Conservation (phyloP, 2,113 vertebrate genomes). For the Hydrochoerus hydrochaeris region DNA sequence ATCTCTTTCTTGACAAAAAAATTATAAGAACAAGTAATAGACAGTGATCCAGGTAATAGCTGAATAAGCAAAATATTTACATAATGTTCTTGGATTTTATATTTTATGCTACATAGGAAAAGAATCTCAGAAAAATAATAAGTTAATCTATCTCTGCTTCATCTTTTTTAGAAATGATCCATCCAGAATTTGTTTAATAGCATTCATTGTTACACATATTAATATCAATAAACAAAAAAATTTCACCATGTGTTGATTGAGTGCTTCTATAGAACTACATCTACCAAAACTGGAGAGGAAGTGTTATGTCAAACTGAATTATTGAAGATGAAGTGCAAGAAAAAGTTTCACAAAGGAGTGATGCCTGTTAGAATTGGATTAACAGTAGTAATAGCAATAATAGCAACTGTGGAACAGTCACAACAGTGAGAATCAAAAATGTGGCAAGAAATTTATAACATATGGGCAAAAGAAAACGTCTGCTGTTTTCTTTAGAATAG, state of each 20-base stretch:
- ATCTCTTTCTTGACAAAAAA: background rate
- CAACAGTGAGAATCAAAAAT: background rate
- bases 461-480: background rate
- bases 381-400: no score
- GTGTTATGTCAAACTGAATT: background rate
- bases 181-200: background rate
- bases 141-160: background rate
- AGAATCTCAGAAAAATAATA: background rate
- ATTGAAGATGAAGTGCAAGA: background rate
- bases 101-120: background rate
- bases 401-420: background rate
- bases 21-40: background rate
- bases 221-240: background rate
- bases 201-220: background rate
- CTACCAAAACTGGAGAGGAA: background rate
- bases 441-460: no score
- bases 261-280: background rate
- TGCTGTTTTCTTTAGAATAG: background rate
- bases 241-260: background rate
- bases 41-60: background rate
- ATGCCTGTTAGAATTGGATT: background rate
- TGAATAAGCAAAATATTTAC: background rate
- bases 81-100: background rate
- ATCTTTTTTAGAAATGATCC: background rate
- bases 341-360: no score